These are phyloP conservation scores for Monodelphis domestica DNA, from an alignment of 2,797 vertebrate species.

Conservation along the genomic window DNA sequence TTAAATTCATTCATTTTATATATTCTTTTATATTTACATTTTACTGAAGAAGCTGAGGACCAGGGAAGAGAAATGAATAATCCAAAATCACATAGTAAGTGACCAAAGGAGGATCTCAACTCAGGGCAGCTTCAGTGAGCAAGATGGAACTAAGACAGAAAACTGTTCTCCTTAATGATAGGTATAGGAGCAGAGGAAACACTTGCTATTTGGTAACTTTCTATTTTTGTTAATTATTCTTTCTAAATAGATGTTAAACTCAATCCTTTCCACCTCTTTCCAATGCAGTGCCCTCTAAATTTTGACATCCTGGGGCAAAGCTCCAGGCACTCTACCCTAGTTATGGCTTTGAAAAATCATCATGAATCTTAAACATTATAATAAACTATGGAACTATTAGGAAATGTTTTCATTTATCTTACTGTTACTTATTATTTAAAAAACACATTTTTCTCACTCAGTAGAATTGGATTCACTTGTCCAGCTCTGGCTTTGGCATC, in stretches of 20 bases:
- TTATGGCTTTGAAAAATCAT: neutral
- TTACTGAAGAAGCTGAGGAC: neutral
- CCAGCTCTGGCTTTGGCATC: constrained; percentile 68
- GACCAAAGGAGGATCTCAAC: neutral
- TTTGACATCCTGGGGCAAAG: neutral
- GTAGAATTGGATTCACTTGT: constrained; percentile 68
- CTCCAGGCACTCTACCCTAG: neutral
- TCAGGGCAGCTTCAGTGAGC: no score
- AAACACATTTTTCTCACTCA: constrained; percentile 11
- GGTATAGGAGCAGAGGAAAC: neutral
- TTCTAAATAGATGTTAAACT: neutral
- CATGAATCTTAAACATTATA: neutral
- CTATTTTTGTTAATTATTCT: neutral
- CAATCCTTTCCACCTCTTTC: neutral
- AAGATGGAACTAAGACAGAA: neutral
- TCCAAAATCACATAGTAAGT: neutral
- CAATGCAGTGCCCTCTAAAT: neutral
- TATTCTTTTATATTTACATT: no score
- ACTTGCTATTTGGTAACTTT: neutral
- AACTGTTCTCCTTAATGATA: neutral
- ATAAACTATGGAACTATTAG: constrained; percentile 39
- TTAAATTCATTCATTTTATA: neutral
- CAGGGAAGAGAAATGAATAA: neutral
- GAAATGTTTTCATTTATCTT: constrained; percentile 49
- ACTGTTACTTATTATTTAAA: constrained; percentile 34